phyloP scores from a whole-genome alignment of 35 echinoderm and acorn worm genomes.

The Heliocidaris erythrogramma region DNA sequence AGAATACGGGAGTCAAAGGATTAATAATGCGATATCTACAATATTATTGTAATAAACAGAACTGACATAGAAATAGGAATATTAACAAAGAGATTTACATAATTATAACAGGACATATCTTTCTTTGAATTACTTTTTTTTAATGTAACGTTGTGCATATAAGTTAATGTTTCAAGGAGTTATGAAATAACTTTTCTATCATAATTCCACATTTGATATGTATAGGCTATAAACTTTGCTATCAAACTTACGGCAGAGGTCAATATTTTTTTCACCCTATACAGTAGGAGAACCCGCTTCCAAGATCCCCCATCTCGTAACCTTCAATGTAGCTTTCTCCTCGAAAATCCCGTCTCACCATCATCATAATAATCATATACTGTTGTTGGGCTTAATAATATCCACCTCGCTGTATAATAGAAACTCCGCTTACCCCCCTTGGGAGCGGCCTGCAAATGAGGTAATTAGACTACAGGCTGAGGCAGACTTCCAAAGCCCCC shows the following conservation, averaged over 20 bases:
- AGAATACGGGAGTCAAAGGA: too few relatives aligned
- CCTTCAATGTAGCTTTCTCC: not conserved
- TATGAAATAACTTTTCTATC: not conserved
- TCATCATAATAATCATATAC: constrained; percentile 40
- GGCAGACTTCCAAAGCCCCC: constrained; percentile 8
- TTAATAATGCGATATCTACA: too few relatives aligned
- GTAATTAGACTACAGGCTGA: constrained; percentile 48
- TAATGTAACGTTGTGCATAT: too few relatives aligned
- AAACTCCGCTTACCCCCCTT: constrained; percentile 33
- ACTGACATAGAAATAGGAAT: too few relatives aligned
- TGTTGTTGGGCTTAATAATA: constrained; percentile 42
- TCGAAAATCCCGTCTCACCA: not conserved
- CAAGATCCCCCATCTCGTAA: not conserved
- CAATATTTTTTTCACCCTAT: constrained; percentile 28
- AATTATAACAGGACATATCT: too few relatives aligned
- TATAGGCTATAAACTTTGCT: not conserved
- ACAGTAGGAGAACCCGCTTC: not conserved
- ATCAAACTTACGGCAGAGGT: not conserved
- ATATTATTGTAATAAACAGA: too few relatives aligned
- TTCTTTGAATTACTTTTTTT: too few relatives aligned
- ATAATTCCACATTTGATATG: not conserved
- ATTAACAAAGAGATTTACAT: too few relatives aligned
- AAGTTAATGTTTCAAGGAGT: not conserved
- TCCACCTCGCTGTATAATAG: constrained; percentile 46
- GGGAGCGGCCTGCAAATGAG: constrained; percentile 15